Conservation (phyloP, 2,888 invertebrate species). For the Pyrgus malvae region DNA sequence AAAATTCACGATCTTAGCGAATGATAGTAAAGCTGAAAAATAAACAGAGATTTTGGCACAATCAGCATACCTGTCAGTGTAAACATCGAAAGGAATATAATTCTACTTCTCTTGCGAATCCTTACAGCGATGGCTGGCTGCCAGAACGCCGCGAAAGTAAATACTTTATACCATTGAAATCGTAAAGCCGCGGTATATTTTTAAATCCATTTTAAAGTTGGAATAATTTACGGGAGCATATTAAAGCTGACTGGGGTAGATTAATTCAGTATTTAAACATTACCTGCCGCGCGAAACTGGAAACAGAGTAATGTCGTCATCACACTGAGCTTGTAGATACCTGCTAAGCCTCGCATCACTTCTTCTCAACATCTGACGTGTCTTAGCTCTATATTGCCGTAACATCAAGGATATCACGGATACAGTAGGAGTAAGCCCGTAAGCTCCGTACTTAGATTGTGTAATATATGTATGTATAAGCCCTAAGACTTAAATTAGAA, state of each 20-base stretch:
- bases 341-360: not conserved
- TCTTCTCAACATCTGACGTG: no score
- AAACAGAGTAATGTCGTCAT: no score
- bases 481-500: no score
- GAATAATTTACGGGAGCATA: not conserved
- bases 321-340: not conserved
- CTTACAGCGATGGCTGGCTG: conserved; percentile 11
- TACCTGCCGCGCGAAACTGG: no score
- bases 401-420: no score
- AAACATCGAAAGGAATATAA: conserved; percentile 12
- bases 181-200: conserved; percentile 3
- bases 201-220: not conserved
- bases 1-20: no score
- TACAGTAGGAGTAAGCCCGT: no score
- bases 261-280: no score
- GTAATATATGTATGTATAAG: no score
- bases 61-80: conserved; percentile 8
- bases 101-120: conserved; percentile 3
- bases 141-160: conserved; percentile 4
- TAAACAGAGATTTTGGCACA: conserved; percentile 8
- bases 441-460: no score
- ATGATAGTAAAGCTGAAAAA: not conserved
- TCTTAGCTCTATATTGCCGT: no score
- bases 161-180: conserved; percentile 7
- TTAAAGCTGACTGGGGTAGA: no score